Conservation (phyloP, 2,113 vertebrate species). For the Vombatus ursinus region DNA sequence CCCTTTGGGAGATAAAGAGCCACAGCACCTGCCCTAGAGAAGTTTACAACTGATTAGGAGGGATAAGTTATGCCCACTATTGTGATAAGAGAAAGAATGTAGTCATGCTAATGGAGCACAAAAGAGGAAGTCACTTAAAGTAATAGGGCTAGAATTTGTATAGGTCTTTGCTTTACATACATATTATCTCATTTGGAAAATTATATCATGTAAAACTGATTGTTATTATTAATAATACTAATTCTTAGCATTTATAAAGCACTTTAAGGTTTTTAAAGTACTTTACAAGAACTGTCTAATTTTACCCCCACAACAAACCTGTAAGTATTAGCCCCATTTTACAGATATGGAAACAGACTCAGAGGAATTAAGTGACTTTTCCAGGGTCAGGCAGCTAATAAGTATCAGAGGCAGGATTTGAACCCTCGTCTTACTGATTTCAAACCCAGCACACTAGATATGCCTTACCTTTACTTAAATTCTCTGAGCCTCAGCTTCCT, state of each 20-base stretch:
- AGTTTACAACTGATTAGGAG: neutral
- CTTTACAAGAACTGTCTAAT: neutral
- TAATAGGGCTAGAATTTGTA: neutral
- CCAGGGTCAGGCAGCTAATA: neutral
- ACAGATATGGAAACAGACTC: neutral
- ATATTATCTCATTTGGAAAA: neutral
- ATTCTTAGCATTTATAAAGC: neutral
- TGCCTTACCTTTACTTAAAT: neutral
- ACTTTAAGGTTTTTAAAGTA: neutral
- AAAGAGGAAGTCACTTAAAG: neutral
- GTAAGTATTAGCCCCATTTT: neutral
- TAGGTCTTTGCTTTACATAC: neutral
- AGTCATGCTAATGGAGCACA: neutral
- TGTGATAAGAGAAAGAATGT: neutral
- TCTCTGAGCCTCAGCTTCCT: neutral
- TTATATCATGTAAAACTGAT: neutral
- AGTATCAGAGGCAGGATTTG: neutral
- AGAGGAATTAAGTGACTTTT: neutral
- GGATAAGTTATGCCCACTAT: neutral
- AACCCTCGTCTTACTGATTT: neutral
- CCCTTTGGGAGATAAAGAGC: neutral
- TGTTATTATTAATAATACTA: neutral
- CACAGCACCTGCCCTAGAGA: neutral
- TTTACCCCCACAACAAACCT: neutral
- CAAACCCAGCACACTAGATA: neutral